Evolutionary conservation across 2,797 vertebrate species (phyloP), one percentile per base, ranked within the genome.

Genomic region (Pagetopsis macropterus): DNA sequence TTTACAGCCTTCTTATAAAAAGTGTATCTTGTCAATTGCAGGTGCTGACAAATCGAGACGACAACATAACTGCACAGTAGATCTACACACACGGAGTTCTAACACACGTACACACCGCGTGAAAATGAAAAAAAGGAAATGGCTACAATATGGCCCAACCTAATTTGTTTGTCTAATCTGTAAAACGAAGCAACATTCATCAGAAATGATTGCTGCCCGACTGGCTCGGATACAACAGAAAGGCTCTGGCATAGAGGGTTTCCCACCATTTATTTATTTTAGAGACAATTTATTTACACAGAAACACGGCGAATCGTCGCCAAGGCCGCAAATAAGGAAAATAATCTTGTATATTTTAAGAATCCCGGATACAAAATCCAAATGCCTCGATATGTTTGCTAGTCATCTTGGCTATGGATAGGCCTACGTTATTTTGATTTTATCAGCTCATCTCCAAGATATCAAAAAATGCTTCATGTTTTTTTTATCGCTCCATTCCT

Each of bases 241-340:
- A 12, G 21, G 15, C 9, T 10, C 60, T 48, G 66, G 45, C 58
- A 16, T 43, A 81, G 54, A 69, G 21, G 40, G 65, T 13, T 49
- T 23, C 44, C 33, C 52, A 21, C 44, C 64, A 23, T 21, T 50
- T 50, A 11, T 21, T 49, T 19, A 54, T 40, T 66, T 64, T 58
- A 62, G 19, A 75, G 54, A 3, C 57, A 33, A 2, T n/a, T 23
- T n/a, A 51, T 51, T 11, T 44, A 4, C 23, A 31, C 45, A 72
- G 13, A 15, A 6, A 59, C 19, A 54, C 37, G 37, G 45, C 8
- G 19, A 50, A 9, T 27, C 56, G 4, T 33, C 43, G 41, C 27
- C 44, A 27, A 4, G 48, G 43, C 41, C 31, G 21, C 60, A 65
- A 5, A 16, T 58, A 62, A 17, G 55, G 17, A 27, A 33, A 49